A percentile compares a stretch with the other conserved stretches of the same genome.
Evolutionary conservation across 2,888 invertebrate genomes (phyloP).

Genomic region (Andrena haemorrhoa): DNA sequence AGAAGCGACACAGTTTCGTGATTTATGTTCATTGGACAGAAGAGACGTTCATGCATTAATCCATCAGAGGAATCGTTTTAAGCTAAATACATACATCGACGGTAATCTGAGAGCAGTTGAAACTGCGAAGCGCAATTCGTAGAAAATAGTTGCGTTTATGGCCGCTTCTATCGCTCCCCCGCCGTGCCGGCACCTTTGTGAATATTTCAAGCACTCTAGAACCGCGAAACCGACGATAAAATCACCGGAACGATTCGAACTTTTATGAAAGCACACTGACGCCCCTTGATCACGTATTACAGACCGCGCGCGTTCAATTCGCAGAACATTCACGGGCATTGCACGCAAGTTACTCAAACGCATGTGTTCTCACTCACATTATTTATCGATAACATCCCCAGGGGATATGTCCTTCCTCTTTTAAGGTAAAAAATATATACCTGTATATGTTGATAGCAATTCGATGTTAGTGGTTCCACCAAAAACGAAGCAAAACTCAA

Average conservation of each 20-base stretch:
- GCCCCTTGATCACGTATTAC: slow-evolving; percentile 69
- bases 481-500: too few relatives aligned
- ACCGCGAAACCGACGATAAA: slow-evolving; percentile 63
- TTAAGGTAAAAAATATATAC: too few relatives aligned
- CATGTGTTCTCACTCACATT: too few relatives aligned
- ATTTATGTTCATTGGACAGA: neutral
- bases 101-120: slow-evolving; percentile 41
- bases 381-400: too few relatives aligned
- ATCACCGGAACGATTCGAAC: slow-evolving; percentile 59
- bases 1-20: too few relatives aligned
- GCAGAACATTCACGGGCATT: neutral
- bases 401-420: too few relatives aligned
- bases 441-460: too few relatives aligned
- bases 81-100: slow-evolving; percentile 14
- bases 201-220: slow-evolving; percentile 67
- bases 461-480: too few relatives aligned
- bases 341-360: too few relatives aligned
- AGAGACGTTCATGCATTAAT: neutral
- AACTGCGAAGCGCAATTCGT: slow-evolving; percentile 33
- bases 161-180: slow-evolving; percentile 30
- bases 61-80: slow-evolving; percentile 7
- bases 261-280: slow-evolving; percentile 66
- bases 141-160: slow-evolving; percentile 33
- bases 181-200: slow-evolving; percentile 21
- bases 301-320: slow-evolving; percentile 10